Conservation (phyloP, 2,113 vertebrate species). For the Paraplagusia blochii region DNA sequence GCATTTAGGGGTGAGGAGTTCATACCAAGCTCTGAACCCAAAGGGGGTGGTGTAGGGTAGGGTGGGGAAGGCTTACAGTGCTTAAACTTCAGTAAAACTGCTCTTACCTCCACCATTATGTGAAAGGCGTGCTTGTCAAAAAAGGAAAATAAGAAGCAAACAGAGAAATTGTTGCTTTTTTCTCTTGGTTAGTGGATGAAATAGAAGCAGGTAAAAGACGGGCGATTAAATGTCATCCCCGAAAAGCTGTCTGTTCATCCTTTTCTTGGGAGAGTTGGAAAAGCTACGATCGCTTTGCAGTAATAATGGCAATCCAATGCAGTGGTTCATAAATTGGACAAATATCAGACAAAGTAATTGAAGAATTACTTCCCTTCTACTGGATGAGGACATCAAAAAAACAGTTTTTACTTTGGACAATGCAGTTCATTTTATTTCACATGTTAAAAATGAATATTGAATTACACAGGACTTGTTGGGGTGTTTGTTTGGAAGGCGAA, state of each 20-base stretch:
- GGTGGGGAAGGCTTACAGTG: conserved; percentile 24
- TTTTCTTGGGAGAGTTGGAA: conserved; percentile 2
- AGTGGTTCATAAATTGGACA: not conserved
- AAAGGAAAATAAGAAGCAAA: conserved; percentile 73
- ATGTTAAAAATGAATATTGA: too few relatives aligned
- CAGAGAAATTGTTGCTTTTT: conserved; percentile 84
- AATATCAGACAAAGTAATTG: too few relatives aligned
- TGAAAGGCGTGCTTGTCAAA: conserved; percentile 97
- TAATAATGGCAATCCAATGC: not conserved
- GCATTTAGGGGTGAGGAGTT: conserved; percentile 43
- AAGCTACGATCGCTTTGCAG: not conserved
- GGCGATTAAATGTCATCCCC: conserved; percentile 31
- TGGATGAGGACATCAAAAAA: too few relatives aligned
- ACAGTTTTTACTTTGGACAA: too few relatives aligned
- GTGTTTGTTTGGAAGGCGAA: too few relatives aligned
- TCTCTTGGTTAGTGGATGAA: conserved; percentile 70
- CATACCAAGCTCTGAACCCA: conserved; percentile 55
- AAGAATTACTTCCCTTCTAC: too few relatives aligned
- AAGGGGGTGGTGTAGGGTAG: not conserved
- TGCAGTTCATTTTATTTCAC: too few relatives aligned
- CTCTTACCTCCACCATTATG: conserved; percentile 99
- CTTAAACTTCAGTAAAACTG: conserved; percentile 74
- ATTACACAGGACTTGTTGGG: too few relatives aligned
- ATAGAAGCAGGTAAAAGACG: conserved; percentile 60
- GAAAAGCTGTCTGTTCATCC: conserved; percentile 13